phyloP scores from a whole-genome alignment of 2,888 invertebrate species.

The Eristalis intricaria region DNA sequence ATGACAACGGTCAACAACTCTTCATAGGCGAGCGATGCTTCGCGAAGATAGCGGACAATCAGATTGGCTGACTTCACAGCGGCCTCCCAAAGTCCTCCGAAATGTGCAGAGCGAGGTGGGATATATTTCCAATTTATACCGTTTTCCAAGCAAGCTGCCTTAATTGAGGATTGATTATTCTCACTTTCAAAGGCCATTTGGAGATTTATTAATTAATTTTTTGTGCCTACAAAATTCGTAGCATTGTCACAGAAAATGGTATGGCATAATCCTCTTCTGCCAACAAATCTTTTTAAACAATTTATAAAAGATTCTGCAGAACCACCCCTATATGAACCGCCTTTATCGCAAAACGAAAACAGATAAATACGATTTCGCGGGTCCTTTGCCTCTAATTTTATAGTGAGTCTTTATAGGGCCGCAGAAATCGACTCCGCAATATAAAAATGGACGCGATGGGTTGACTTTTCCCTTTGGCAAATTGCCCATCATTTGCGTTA shows the following conservation, averaged over 20 bases:
- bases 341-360: constrained; percentile 2
- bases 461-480: too few species aligned
- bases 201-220: background rate
- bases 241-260: background rate
- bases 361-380: constrained; percentile 1
- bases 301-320: too few species aligned
- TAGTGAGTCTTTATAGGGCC: constrained; percentile 61
- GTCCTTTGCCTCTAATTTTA: constrained; percentile 12
- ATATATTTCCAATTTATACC: background rate
- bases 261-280: too few species aligned
- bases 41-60: too few species aligned
- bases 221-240: background rate
- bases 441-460: too few species aligned
- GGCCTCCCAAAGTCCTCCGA: background rate
- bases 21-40: background rate
- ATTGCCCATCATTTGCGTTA: constrained; percentile 19
- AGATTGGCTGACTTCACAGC: too few species aligned
- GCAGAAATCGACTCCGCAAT: too few species aligned
- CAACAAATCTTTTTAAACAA: too few species aligned
- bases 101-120: background rate
- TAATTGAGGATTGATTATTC: background rate
- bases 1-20: background rate
- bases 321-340: background rate
- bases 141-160: background rate
- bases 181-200: background rate